A percentile compares a stretch with the other conserved stretches of the same genome.
phyloP scores from a whole-genome alignment of 2,113 vertebrate genomes.

The Archocentrus centrarchus region DNA sequence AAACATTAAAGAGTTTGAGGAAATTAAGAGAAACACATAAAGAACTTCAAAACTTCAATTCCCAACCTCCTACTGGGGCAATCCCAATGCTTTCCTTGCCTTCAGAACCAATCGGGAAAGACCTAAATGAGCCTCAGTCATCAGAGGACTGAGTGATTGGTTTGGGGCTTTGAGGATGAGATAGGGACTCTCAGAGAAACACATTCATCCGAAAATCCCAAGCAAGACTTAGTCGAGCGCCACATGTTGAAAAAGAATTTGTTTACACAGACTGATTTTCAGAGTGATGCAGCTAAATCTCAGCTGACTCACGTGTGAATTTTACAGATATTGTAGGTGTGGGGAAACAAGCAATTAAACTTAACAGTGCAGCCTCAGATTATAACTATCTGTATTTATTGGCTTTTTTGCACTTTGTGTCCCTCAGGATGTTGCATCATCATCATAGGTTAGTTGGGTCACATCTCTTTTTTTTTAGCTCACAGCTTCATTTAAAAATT shows the following conservation, averaged over 20 bases:
- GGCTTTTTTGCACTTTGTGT: background rate
- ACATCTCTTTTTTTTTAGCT: background rate
- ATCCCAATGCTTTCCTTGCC: constrained; percentile 64
- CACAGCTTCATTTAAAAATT: background rate
- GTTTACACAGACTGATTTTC: constrained; percentile 38
- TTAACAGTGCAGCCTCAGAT: constrained; percentile 4
- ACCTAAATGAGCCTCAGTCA: constrained; percentile 71
- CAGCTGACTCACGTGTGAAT: constrained; percentile 33
- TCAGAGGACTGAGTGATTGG: constrained; percentile 75
- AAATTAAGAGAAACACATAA: constrained; percentile 76
- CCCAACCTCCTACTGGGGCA: constrained; percentile 73
- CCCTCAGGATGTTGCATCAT: background rate
- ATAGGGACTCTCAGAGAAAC: constrained; percentile 55
- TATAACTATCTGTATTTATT: constrained; percentile 34
- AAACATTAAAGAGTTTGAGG: constrained; percentile 72
- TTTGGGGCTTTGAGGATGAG: constrained; percentile 71
- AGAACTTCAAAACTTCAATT: constrained; percentile 74
- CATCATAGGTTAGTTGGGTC: background rate
- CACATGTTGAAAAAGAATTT: constrained; percentile 41
- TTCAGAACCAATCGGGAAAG: constrained; percentile 70
- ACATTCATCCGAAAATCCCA: constrained; percentile 43
- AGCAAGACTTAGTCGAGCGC: constrained; percentile 38
- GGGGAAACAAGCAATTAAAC: constrained; percentile 8
- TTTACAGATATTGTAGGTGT: constrained; percentile 19
- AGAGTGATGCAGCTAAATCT: constrained; percentile 19